phyloP scores from a whole-genome alignment of 2,888 invertebrate species.

The Mimumesa dahlbomi region DNA sequence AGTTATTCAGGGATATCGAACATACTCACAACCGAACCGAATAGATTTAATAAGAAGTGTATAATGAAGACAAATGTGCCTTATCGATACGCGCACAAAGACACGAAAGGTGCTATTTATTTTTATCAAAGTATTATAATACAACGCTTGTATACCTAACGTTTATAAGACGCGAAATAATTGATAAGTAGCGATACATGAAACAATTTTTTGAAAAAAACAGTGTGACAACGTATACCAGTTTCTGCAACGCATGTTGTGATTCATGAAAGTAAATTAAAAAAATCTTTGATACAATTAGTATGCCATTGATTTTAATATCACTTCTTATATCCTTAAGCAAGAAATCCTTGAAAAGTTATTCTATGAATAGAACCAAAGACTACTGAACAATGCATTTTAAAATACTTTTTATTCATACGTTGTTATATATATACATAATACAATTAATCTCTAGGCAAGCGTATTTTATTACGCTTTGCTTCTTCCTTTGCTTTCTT shows the following conservation, averaged over 20 bases:
- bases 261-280: slow-evolving; percentile 24
- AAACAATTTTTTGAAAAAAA: slow-evolving; percentile 28
- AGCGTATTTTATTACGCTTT: slow-evolving; percentile 50
- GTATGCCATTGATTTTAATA: not conserved
- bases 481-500: slow-evolving; percentile 79
- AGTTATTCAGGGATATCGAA: slow-evolving; percentile 5
- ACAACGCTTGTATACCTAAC: slow-evolving; percentile 24
- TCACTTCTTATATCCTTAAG: too few species aligned
- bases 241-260: slow-evolving; percentile 23
- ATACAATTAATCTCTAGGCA: slow-evolving; percentile 36
- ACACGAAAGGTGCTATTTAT: slow-evolving; percentile 60
- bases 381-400: too few species aligned
- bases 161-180: slow-evolving; percentile 10
- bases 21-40: slow-evolving; percentile 1
- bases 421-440: too few species aligned
- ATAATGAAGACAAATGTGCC: slow-evolving; percentile 12
- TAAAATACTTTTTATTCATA: too few species aligned
- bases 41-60: not conserved
- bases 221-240: slow-evolving; percentile 20
- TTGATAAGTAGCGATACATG: slow-evolving; percentile 11
- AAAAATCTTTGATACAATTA: slow-evolving; percentile 29
- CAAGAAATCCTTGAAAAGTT: too few species aligned
- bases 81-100: slow-evolving; percentile 17
- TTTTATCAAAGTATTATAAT: slow-evolving; percentile 58
- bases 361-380: too few species aligned